Evolutionary conservation across 2,888 invertebrate species (phyloP).

Genomic region (Pseudeuparius sepicola): DNA sequence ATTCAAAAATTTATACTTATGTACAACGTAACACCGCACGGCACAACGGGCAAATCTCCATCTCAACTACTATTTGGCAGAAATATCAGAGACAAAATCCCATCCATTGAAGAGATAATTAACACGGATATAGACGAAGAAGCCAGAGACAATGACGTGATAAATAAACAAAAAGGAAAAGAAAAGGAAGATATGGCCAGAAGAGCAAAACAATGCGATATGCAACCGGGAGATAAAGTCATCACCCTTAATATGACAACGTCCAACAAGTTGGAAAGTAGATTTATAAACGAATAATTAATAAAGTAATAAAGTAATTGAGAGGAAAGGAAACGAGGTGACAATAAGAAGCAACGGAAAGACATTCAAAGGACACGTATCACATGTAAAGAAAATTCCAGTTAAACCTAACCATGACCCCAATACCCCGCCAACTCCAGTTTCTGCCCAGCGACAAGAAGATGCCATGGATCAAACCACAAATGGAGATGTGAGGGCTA

Average conservation of each 20-base stretch:
- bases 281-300: too few relatives aligned
- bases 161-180: too few relatives aligned
- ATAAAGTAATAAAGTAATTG: constrained; percentile 11
- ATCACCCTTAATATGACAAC: constrained; percentile 8
- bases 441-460: too few relatives aligned
- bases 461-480: too few relatives aligned
- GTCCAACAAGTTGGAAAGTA: constrained; percentile 11
- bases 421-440: too few relatives aligned
- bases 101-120: too few relatives aligned
- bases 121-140: too few relatives aligned
- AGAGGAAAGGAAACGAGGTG: constrained; percentile 12
- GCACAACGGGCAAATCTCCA: constrained; percentile 26
- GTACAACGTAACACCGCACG: constrained; percentile 25
- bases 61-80: constrained; percentile 22
- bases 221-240: constrained; percentile 12
- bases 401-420: too few relatives aligned
- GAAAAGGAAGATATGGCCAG: constrained; percentile 20
- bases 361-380: constrained; percentile 11
- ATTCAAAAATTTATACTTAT: constrained; percentile 21
- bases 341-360: constrained; percentile 8
- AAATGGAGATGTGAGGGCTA: too few relatives aligned
- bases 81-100: constrained; percentile 25
- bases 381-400: constrained; percentile 14
- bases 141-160: too few relatives aligned
- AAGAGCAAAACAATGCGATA: constrained; percentile 15